Percentiles rank a stretch among this genome's conserved stretches.
Conservation (phyloP, 1,140 invertebrate species). For the Zophobas atratus region DNA sequence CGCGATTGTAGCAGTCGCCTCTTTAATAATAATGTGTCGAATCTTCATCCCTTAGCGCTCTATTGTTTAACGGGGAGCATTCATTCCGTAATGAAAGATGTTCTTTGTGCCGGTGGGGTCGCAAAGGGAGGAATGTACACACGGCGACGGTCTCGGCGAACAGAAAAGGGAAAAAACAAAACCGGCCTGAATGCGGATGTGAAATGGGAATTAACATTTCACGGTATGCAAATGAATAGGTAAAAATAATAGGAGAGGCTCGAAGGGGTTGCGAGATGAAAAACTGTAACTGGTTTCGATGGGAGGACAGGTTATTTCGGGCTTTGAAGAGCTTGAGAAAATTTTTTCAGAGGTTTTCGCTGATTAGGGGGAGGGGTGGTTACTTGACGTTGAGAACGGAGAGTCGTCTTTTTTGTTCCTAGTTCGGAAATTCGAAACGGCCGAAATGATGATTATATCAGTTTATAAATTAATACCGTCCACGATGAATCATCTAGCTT, state of each 20-base stretch:
- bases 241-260: slow-evolving; percentile 56
- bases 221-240: slow-evolving; percentile 59
- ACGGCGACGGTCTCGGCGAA: slow-evolving; percentile 8
- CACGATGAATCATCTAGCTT: too few relatives aligned
- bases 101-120: slow-evolving; percentile 48
- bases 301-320: slow-evolving; percentile 31
- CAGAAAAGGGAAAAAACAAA: slow-evolving; percentile 40
- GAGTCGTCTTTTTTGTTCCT: too few relatives aligned
- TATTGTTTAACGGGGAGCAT: slow-evolving; percentile 56
- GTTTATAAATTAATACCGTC: too few relatives aligned
- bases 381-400: too few relatives aligned
- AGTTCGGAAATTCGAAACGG: too few relatives aligned
- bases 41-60: slow-evolving; percentile 48
- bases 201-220: slow-evolving; percentile 60
- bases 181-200: slow-evolving; percentile 57
- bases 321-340: slow-evolving; percentile 20
- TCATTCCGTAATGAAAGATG: slow-evolving; percentile 57
- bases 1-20: slow-evolving; percentile 4
- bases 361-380: too few relatives aligned
- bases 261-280: slow-evolving; percentile 40
- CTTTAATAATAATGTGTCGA: slow-evolving; percentile 51
- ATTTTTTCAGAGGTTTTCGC: neutral
- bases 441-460: too few relatives aligned
- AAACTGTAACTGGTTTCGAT: slow-evolving; percentile 44
- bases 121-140: slow-evolving; percentile 50